Evolutionary conservation across 92 coral and sea anemone species (phyloP).

Genomic region (Scolanthus callimorphus): DNA sequence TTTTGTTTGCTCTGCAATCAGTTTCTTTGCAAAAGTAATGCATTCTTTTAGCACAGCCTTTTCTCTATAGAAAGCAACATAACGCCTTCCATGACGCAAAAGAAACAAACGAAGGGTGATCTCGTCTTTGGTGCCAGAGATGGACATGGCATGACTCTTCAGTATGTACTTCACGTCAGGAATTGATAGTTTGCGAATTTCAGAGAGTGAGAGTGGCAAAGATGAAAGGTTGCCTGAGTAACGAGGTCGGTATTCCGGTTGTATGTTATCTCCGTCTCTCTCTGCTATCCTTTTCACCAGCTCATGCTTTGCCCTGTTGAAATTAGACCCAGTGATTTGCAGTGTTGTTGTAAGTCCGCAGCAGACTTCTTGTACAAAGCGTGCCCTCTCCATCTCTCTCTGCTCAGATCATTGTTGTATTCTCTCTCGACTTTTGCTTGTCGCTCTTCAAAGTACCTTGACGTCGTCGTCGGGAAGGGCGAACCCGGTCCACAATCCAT

Average conservation of each 20-base stretch:
- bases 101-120: constrained; percentile 32
- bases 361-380: constrained; percentile 17
- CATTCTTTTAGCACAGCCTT: background rate
- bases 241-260: constrained; percentile 12
- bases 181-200: constrained; percentile 41
- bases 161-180: constrained; percentile 40
- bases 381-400: constrained; percentile 57
- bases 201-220: constrained; percentile 18
- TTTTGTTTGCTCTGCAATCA: background rate
- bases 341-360: constrained; percentile 23
- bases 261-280: constrained; percentile 11
- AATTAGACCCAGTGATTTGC: constrained; percentile 15
- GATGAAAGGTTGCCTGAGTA: constrained; percentile 12
- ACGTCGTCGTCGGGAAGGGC: constrained; percentile 33
- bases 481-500: too few species aligned
- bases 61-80: constrained; percentile 11
- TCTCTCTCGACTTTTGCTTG: constrained; percentile 27
- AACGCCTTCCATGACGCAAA: constrained; percentile 22
- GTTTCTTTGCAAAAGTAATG: background rate
- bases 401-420: constrained; percentile 21
- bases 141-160: constrained; percentile 17
- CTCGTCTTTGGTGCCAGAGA: constrained; percentile 39
- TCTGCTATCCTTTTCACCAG: constrained; percentile 28
- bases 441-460: background rate
- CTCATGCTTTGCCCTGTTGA: constrained; percentile 28